These are phyloP conservation scores for Drosophila siamana DNA, from an alignment of 2,888 invertebrate genomes.

Conservation along the genomic window DNA sequence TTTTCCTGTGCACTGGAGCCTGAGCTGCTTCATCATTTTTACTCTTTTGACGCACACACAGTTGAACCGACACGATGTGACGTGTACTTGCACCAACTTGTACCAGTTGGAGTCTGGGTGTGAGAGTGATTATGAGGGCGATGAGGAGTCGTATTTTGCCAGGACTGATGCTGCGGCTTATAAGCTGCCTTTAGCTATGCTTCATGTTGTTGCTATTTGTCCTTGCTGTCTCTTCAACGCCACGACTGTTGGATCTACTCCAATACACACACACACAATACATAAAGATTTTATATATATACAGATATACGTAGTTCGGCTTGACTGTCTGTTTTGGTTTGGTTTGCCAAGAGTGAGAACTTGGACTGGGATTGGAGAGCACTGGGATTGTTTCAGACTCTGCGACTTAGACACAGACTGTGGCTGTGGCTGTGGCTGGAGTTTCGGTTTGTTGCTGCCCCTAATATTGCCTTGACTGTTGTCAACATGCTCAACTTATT, in stretches of 20 bases:
- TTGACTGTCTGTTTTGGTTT: constrained; percentile 27
- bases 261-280: background rate
- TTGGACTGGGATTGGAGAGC: constrained; percentile 8
- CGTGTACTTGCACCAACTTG: constrained; percentile 18
- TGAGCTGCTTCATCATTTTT: constrained; percentile 72
- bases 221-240: constrained; percentile 62
- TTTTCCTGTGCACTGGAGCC: constrained; percentile 68
- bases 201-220: constrained; percentile 48
- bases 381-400: constrained; percentile 7
- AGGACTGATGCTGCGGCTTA: constrained; percentile 59
- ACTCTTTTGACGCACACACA: constrained; percentile 54
- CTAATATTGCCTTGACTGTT: constrained; percentile 53
- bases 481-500: constrained; percentile 59
- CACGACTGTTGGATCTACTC: constrained; percentile 41
- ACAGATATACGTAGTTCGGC: constrained; percentile 12
- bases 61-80: constrained; percentile 15
- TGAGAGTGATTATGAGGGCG: background rate
- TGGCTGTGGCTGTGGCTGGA: constrained; percentile 12
- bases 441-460: constrained; percentile 55
- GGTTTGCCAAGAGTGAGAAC: constrained; percentile 24
- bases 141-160: constrained; percentile 35
- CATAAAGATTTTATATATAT: background rate
- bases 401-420: background rate
- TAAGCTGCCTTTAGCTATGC: constrained; percentile 53
- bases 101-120: background rate